Evolutionary conservation across 2,888 invertebrate genomes (phyloP).

Genomic region (Thereva unica): DNA sequence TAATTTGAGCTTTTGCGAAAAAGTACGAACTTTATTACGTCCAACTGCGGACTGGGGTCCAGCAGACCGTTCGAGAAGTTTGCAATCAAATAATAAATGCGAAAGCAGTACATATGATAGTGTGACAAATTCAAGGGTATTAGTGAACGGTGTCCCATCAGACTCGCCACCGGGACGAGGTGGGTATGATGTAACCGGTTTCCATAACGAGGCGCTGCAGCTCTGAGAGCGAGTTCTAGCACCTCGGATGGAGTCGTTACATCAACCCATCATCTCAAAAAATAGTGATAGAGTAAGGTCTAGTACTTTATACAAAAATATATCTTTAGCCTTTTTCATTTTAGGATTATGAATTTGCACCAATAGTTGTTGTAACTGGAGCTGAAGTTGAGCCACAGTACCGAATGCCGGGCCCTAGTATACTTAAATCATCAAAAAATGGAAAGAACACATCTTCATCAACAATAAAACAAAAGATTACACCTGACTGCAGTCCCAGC

Average conservation of each 20-base stretch:
- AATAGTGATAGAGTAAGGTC: constrained; percentile 27
- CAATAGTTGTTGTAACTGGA: constrained; percentile 48
- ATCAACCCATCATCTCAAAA: constrained; percentile 7
- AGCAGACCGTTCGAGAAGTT: constrained; percentile 56
- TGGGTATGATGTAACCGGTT: constrained; percentile 43
- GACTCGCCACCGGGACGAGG: constrained; percentile 40
- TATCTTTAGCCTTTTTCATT: constrained; percentile 22
- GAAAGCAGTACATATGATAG: constrained; percentile 57
- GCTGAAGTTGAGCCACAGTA: constrained; percentile 35
- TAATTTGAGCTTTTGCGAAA: constrained; percentile 62
- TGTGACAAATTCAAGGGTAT: constrained; percentile 59
- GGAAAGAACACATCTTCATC: constrained; percentile 34
- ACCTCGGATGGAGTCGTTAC: constrained; percentile 48
- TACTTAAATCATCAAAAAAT: constrained; percentile 56
- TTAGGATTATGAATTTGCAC: constrained; percentile 57
- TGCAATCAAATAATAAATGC: constrained; percentile 52
- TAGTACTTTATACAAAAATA: constrained; percentile 2
- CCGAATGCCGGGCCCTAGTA: constrained; percentile 54
- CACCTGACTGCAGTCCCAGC: constrained; percentile 48
- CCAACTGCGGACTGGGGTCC: constrained; percentile 77
- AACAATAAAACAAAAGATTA: constrained; percentile 43
- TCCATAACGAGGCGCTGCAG: constrained; percentile 51
- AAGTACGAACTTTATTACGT: constrained; percentile 65
- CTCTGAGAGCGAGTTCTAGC: constrained; percentile 64
- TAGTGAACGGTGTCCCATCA: constrained; percentile 59